Conservation (phyloP, 2,888 invertebrate species). For the Agonum fuliginosum region DNA sequence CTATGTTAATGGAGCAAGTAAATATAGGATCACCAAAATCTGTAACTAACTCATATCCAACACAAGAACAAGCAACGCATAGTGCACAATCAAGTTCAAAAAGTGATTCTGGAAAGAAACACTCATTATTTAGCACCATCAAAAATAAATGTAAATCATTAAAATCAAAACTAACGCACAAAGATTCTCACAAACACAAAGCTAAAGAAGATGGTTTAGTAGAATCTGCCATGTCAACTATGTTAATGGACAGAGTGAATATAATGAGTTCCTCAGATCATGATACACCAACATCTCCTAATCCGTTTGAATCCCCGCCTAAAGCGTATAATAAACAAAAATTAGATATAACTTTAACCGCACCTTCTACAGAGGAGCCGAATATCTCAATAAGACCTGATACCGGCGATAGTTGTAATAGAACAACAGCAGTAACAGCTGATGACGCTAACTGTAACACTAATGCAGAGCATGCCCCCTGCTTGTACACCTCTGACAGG, state of each 20-base stretch:
- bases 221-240: slow-evolving; percentile 76
- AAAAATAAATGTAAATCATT: slow-evolving; percentile 49
- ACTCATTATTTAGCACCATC: slow-evolving; percentile 42
- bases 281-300: slow-evolving; percentile 60
- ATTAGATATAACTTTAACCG: slow-evolving; percentile 61
- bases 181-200: slow-evolving; percentile 71
- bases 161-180: slow-evolving; percentile 66
- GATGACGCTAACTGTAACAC: slow-evolving; percentile 55
- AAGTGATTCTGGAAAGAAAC: slow-evolving; percentile 20
- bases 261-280: slow-evolving; percentile 65
- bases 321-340: slow-evolving; percentile 62
- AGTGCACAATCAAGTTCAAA: slow-evolving; percentile 2
- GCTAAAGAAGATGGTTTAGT: slow-evolving; percentile 69
- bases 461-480: slow-evolving; percentile 68
- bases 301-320: slow-evolving; percentile 57
- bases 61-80: background rate
- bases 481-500: slow-evolving; percentile 68
- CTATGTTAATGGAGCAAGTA: slow-evolving; percentile 67
- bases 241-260: slow-evolving; percentile 75
- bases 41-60: background rate
- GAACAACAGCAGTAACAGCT: slow-evolving; percentile 54
- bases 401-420: slow-evolving; percentile 68
- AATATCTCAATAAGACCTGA: slow-evolving; percentile 69
- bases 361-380: slow-evolving; percentile 63
- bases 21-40: slow-evolving; percentile 64